These are phyloP conservation scores for Epinephelus malabaricus DNA, from an alignment of 2,797 vertebrate species.

Conservation along the genomic window DNA sequence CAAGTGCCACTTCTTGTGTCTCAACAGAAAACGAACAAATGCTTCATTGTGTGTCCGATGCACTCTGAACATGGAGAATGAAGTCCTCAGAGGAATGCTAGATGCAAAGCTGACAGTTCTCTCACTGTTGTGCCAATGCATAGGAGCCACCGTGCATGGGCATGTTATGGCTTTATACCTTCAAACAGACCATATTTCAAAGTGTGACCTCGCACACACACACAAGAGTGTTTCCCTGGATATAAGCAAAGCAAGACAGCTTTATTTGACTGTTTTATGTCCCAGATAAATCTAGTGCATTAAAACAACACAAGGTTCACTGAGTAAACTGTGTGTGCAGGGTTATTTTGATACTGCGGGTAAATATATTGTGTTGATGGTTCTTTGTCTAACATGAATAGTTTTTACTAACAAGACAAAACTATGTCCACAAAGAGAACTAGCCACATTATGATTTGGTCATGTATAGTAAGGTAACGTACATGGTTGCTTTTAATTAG, in stretches of 20 bases:
- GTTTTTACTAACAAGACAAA: background rate
- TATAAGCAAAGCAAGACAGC: background rate
- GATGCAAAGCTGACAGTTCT: conserved; percentile 61
- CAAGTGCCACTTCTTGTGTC: conserved; percentile 46
- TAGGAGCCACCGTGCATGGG: conserved; percentile 16
- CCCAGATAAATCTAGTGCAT: background rate
- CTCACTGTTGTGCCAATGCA: conserved; percentile 42
- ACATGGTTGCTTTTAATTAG: conserved; percentile 59
- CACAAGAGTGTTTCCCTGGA: no score
- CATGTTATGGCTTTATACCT: conserved; percentile 5
- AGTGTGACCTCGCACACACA: background rate
- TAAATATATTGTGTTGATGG: background rate
- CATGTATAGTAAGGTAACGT: background rate
- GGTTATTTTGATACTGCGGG: background rate
- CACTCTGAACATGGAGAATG: conserved; percentile 52
- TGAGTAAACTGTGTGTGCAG: conserved; percentile 9
- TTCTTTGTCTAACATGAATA: background rate
- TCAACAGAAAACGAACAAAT: conserved; percentile 69
- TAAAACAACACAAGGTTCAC: background rate
- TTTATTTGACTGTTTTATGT: background rate
- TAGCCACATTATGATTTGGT: background rate
- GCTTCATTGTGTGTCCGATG: conserved; percentile 69
- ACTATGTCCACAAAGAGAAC: background rate
- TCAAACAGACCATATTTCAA: conserved; percentile 2
- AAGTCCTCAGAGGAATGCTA: conserved; percentile 60